These are phyloP conservation scores for Vandiemenella viatica DNA, from an alignment of 2,888 invertebrate species.

Conservation along the genomic window DNA sequence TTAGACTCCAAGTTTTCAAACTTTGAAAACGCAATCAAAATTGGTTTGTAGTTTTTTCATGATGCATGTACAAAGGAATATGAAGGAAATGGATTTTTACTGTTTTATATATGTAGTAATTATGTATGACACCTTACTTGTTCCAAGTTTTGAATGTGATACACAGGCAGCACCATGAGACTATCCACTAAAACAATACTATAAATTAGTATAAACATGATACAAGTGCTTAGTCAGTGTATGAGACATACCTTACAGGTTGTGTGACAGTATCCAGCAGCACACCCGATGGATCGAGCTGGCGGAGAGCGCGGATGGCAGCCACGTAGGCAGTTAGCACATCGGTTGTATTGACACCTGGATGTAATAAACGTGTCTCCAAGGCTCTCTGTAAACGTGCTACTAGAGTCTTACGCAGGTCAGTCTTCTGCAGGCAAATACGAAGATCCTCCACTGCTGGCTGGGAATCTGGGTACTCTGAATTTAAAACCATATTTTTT, in stretches of 20 bases:
- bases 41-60: too few species aligned
- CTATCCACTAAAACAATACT: too few species aligned
- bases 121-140: too few species aligned
- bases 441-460: conserved; percentile 83
- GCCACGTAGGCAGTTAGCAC: conserved; percentile 93
- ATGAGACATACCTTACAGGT: conserved; percentile 63
- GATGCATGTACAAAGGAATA: too few species aligned
- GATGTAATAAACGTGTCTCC: conserved; percentile 76
- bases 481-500: too few species aligned
- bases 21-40: background rate
- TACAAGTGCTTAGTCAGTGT: too few species aligned
- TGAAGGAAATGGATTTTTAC: too few species aligned
- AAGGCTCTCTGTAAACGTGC: conserved; percentile 65
- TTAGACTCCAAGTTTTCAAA: too few species aligned
- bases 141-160: too few species aligned
- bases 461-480: conserved; percentile 88
- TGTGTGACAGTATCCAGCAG: conserved; percentile 88
- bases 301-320: conserved; percentile 80
- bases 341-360: conserved; percentile 89
- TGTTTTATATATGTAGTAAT: too few species aligned
- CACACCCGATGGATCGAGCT: conserved; percentile 86
- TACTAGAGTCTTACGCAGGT: conserved; percentile 62
- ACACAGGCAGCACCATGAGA: too few species aligned
- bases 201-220: too few species aligned
- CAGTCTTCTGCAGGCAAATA: conserved; percentile 71